Percentiles rank a stretch among this genome's conserved stretches.
phyloP scores from a whole-genome alignment of 2,797 vertebrate species.

The Malurus splendens region DNA sequence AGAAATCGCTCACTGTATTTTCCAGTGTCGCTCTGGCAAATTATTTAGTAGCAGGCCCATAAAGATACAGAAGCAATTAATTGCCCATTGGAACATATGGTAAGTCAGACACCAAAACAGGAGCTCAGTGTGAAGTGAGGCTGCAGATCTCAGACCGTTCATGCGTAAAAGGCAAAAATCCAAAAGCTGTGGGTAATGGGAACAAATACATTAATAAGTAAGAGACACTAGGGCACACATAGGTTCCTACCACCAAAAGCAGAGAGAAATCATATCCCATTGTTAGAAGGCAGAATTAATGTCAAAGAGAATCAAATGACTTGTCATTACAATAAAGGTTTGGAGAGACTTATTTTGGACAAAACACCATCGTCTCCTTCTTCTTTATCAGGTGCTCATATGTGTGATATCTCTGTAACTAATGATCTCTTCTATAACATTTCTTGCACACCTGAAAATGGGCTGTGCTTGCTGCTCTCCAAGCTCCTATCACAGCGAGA shows the following conservation, averaged over 20 bases:
- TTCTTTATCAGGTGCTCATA: not conserved
- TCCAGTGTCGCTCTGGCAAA: not conserved
- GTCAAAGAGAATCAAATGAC: not conserved
- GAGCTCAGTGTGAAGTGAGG: not conserved
- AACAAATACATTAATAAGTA: not conserved
- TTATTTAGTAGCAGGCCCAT: not conserved
- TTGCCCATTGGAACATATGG: not conserved
- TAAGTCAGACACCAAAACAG: not conserved
- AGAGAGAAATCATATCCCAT: not conserved
- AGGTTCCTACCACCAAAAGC: not conserved
- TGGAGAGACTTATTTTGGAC: not conserved
- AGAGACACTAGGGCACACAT: not conserved
- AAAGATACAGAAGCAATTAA: slow-evolving; percentile 7
- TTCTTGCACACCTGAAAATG: not conserved
- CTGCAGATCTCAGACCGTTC: not conserved
- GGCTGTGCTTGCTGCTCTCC: not conserved
- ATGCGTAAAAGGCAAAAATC: not conserved
- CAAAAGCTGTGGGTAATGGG: not conserved
- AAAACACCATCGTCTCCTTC: not conserved
- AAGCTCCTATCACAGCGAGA: not conserved
- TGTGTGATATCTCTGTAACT: not conserved
- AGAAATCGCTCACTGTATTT: not conserved
- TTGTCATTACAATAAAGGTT: not conserved
- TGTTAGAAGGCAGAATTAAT: not conserved
- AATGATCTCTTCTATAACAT: not conserved